A percentile compares a stretch with the other conserved stretches of the same genome.
These are phyloP conservation scores for Nephrotoma flavescens DNA, from an alignment of 2,888 invertebrate genomes.

Conservation along the genomic window DNA sequence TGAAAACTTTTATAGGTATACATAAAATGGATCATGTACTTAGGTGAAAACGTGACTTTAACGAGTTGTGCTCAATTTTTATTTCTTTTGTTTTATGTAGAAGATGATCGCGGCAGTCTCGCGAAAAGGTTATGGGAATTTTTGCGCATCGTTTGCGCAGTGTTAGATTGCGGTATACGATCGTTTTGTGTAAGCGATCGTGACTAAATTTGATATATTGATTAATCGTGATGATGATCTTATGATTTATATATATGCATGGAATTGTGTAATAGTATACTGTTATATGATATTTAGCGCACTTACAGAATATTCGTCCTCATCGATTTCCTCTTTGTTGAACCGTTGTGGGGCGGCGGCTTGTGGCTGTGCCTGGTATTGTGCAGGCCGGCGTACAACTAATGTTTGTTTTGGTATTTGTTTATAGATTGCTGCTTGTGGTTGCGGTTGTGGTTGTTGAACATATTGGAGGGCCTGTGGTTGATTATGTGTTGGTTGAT, in stretches of 20 bases:
- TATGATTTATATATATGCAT: neutral
- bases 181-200: neutral
- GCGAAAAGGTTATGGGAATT: neutral
- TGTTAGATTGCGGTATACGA: neutral
- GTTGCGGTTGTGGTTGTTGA: constrained; percentile 19
- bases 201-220: neutral
- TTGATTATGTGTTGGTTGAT: constrained; percentile 21
- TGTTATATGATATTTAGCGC: neutral
- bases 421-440: constrained; percentile 17
- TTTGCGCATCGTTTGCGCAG: neutral
- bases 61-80: neutral
- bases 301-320: constrained; percentile 3
- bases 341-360: constrained; percentile 10
- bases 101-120: neutral
- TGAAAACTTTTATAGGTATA: neutral
- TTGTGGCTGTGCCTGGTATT: constrained; percentile 15
- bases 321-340: neutral
- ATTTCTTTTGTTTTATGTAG: neutral
- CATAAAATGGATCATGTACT: neutral
- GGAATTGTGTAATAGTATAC: neutral
- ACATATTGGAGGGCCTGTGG: constrained; percentile 17
- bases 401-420: constrained; percentile 14
- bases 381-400: constrained; percentile 21
- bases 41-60: neutral
- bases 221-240: neutral